A percentile compares a stretch with the other conserved stretches of the same genome.
Evolutionary conservation across 2,113 vertebrate species (phyloP).

Genomic region (Elaphurus davidianus): DNA sequence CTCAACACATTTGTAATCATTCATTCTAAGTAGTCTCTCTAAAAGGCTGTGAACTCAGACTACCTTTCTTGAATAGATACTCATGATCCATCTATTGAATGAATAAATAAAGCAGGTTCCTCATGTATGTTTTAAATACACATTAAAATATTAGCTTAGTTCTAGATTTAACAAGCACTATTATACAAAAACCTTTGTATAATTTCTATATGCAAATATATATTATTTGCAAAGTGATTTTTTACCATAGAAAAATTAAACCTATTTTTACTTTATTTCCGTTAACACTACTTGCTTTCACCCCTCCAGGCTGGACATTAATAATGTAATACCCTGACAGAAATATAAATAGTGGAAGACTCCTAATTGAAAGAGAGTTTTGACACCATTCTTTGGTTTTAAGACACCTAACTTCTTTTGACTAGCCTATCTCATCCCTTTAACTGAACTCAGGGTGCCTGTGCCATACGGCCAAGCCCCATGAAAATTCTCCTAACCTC

Average conservation of each 20-base stretch:
- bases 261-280: background rate
- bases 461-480: fast-evolving
- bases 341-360: background rate
- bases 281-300: background rate
- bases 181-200: background rate
- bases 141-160: background rate
- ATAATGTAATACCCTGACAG: background rate
- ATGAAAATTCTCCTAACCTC: background rate
- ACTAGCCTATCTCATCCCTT: background rate
- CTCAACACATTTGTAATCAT: background rate
- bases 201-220: background rate
- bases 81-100: background rate
- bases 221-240: background rate
- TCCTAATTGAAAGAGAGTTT: background rate
- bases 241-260: background rate
- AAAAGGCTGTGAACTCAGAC: background rate
- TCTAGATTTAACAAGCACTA: background rate
- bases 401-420: background rate
- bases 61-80: background rate
- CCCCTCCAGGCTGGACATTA: background rate
- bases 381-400: background rate
- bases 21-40: background rate
- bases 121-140: background rate
- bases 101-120: background rate
- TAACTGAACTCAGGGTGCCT: background rate